A percentile compares a stretch with the other conserved stretches of the same genome.
These are phyloP conservation scores for Lumbricus terrestris DNA, from an alignment of 2,888 invertebrate genomes.

Conservation along the genomic window DNA sequence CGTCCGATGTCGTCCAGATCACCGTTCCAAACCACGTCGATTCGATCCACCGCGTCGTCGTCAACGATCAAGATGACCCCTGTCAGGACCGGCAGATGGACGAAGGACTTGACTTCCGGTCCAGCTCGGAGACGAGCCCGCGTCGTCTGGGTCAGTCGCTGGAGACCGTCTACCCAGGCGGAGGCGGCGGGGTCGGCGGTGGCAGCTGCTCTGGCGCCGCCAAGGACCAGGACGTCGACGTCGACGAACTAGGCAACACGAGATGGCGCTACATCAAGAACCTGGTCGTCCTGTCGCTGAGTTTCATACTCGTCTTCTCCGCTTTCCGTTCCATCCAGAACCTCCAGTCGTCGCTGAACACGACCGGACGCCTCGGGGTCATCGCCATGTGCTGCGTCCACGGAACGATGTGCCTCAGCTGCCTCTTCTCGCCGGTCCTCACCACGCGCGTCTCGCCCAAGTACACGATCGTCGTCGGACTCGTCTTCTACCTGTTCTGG, in stretches of 20 bases:
- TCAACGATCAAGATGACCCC: neutral
- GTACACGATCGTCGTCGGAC: constrained; percentile 55
- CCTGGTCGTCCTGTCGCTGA: constrained; percentile 52
- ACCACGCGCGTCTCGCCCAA: constrained; percentile 56
- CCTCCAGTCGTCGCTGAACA: constrained; percentile 56
- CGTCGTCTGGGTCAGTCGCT: neutral
- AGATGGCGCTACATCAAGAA: constrained; percentile 49
- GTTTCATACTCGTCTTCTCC: constrained; percentile 57
- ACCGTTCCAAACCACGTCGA: constrained; percentile 15
- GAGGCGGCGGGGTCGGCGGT: neutral
- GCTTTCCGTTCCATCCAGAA: constrained; percentile 58
- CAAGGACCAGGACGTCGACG: neutral
- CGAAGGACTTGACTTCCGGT: neutral
- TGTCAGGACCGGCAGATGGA: neutral
- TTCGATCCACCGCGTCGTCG: neutral
- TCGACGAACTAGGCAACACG: neutral
- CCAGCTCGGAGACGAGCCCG: neutral
- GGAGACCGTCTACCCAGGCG: neutral
- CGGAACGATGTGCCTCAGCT: constrained; percentile 53
- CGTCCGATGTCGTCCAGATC: neutral
- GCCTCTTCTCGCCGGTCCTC: constrained; percentile 53
- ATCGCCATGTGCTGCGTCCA: constrained; percentile 55
- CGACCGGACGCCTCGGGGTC: constrained; percentile 50
- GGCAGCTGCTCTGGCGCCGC: neutral
- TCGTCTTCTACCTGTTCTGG: constrained; percentile 56